phyloP scores from a whole-genome alignment of 2,113 vertebrate genomes.

The Clarias magur region DNA sequence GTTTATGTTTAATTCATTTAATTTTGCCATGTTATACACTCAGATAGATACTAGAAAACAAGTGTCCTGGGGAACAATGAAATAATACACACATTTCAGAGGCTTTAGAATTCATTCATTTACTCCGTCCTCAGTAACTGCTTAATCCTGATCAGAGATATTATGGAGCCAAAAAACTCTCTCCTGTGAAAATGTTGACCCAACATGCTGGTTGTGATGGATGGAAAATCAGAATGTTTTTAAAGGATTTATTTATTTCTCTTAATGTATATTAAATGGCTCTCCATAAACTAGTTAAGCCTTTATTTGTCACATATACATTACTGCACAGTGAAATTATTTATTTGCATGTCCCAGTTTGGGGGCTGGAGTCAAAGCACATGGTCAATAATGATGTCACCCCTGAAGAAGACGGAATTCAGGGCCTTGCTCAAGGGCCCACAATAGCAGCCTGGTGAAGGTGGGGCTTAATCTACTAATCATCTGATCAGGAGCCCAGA shows the following conservation, averaged over 20 bases:
- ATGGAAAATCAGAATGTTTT: not conserved
- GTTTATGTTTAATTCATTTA: not conserved
- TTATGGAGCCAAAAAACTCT: not conserved
- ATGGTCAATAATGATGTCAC: too few species aligned
- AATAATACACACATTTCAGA: not conserved
- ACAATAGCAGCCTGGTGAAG: too few species aligned
- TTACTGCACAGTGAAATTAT: too few species aligned
- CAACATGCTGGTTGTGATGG: not conserved
- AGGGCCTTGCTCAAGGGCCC: too few species aligned
- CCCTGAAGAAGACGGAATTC: too few species aligned
- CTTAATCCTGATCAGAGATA: not conserved
- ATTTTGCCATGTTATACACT: not conserved
- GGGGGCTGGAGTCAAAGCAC: too few species aligned
- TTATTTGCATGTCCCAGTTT: too few species aligned
- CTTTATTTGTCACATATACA: too few species aligned
- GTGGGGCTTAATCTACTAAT: too few species aligned
- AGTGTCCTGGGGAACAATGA: not conserved
- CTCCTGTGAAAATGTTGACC: not conserved
- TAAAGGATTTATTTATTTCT: not conserved
- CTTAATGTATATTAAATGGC: not conserved
- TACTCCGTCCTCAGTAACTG: not conserved
- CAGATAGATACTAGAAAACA: not conserved
- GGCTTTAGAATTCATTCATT: not conserved
- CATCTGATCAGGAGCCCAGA: too few species aligned
- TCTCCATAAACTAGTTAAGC: too few species aligned